These are phyloP conservation scores for Oreochromis aureus DNA, from an alignment of 2,113 vertebrate genomes.

Conservation along the genomic window DNA sequence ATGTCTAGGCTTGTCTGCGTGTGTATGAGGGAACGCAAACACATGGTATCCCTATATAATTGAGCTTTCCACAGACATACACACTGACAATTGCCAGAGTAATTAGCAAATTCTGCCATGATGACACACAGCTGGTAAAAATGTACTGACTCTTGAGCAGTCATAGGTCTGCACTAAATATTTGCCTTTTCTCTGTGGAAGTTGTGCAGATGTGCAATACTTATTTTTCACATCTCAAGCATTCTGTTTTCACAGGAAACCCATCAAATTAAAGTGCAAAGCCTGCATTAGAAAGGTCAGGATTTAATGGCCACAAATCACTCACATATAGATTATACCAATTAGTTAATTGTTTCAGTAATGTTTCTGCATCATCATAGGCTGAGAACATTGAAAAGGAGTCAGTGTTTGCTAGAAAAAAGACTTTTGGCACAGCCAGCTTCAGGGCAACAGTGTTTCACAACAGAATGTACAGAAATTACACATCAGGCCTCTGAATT, in stretches of 20 bases:
- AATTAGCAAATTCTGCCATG: neutral
- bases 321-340: neutral
- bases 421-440: neutral
- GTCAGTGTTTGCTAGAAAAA: neutral
- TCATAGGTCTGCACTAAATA: neutral
- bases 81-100: neutral
- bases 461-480: neutral
- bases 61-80: neutral
- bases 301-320: neutral
- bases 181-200: neutral
- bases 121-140: neutral
- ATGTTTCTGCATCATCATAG: neutral
- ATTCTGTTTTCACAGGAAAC: neutral
- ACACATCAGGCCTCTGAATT: slow-evolving; percentile 5
- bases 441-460: neutral
- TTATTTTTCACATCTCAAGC: neutral
- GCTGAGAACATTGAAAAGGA: neutral
- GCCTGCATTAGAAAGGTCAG: neutral
- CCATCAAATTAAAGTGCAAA: neutral
- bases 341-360: neutral
- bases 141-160: neutral
- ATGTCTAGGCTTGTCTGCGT: neutral
- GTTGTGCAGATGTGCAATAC: neutral
- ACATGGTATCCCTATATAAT: neutral
- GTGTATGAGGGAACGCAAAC: neutral